Conservation (phyloP, 2,113 vertebrate genomes). For the Columba livia region DNA sequence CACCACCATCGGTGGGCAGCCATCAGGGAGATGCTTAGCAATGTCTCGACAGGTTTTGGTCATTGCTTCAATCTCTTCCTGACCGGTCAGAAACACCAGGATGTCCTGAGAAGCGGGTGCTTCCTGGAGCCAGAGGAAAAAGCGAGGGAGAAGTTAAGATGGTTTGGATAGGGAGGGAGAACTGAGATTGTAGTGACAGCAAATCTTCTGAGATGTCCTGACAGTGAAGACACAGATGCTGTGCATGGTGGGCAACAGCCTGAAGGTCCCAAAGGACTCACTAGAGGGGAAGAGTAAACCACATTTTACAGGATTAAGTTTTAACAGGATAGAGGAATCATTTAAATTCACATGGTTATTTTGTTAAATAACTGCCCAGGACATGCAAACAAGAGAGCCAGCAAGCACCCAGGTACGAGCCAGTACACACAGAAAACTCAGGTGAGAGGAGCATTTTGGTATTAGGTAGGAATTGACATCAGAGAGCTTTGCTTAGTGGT, state of each 20-base stretch:
- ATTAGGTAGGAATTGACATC: neutral
- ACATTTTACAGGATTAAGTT: neutral
- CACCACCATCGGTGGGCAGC: slow-evolving; percentile 83
- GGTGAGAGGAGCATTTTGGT: neutral
- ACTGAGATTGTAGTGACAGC: neutral
- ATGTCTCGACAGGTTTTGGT: slow-evolving; percentile 92
- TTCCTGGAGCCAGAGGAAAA: slow-evolving; percentile 71
- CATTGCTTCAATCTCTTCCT: slow-evolving; percentile 97
- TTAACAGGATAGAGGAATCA: neutral
- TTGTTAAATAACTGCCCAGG: neutral
- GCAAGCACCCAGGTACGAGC: neutral
- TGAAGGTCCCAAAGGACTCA: neutral
- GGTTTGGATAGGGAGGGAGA: neutral
- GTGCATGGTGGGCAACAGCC: neutral
- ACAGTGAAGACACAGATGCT: neutral
- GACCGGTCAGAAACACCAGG: slow-evolving; percentile 95
- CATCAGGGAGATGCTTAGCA: slow-evolving; percentile 87
- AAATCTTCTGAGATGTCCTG: neutral
- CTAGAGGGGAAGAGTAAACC: neutral
- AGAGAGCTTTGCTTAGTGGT: neutral
- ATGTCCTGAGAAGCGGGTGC: slow-evolving; percentile 89
- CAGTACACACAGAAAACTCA: neutral
- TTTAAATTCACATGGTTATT: neutral
- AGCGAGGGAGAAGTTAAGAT: neutral
- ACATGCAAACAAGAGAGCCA: neutral